These are phyloP conservation scores for Psix sp. DNA, from an alignment of 1,140 invertebrate species.

Conservation along the genomic window DNA sequence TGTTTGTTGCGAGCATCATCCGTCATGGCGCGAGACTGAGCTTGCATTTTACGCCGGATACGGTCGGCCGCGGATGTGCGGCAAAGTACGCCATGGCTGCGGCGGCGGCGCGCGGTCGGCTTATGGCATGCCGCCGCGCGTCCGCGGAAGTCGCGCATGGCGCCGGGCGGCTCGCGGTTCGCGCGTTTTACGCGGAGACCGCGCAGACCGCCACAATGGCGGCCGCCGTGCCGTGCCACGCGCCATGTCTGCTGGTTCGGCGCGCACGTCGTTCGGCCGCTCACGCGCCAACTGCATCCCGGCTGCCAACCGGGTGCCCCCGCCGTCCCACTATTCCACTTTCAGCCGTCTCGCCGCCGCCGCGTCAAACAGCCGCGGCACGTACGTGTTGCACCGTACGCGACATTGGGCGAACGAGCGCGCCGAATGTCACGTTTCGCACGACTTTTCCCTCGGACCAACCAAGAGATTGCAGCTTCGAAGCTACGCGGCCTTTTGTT, in stretches of 20 bases:
- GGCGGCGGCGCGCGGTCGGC: not conserved
- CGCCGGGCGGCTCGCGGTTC: slow-evolving; percentile 10
- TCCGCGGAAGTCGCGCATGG: not conserved
- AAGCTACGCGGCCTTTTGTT: too few species aligned
- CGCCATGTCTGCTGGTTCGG: slow-evolving; percentile 68
- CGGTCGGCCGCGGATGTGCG: not conserved
- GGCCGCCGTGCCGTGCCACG: slow-evolving; percentile 68
- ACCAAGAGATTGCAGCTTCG: too few species aligned
- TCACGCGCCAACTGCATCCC: slow-evolving; percentile 27
- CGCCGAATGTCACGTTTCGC: slow-evolving; percentile 12
- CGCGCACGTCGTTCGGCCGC: slow-evolving; percentile 66
- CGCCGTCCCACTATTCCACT: slow-evolving; percentile 63
- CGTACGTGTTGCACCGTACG: slow-evolving; percentile 32
- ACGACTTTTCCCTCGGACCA: too few species aligned
- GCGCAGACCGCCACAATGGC: slow-evolving; percentile 66
- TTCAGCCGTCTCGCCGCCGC: slow-evolving; percentile 35
- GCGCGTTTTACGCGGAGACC: slow-evolving; percentile 27
- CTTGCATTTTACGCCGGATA: slow-evolving; percentile 14
- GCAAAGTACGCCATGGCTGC: slow-evolving; percentile 10
- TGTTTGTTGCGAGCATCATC: slow-evolving; percentile 65
- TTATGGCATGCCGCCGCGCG: not conserved
- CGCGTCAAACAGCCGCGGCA: slow-evolving; percentile 8
- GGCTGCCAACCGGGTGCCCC: slow-evolving; percentile 17
- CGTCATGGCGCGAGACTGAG: slow-evolving; percentile 66
- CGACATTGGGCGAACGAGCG: slow-evolving; percentile 23